Base-by-base conservation (phyloP, 2,113 vertebrate genomes). In the Arenaria interpres region DNA sequence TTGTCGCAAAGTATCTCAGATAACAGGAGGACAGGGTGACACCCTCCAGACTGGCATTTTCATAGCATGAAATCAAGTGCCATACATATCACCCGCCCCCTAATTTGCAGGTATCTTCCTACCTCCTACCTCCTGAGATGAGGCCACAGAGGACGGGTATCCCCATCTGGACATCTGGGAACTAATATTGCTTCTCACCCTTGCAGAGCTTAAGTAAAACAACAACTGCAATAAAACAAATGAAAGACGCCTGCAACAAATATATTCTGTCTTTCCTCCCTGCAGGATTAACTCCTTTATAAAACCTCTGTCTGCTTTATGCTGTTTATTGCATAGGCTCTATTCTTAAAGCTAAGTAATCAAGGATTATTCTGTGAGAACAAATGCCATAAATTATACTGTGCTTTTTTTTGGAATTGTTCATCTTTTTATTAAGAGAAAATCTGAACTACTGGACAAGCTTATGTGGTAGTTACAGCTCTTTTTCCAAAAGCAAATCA, bases 351-450 rank as follows among this genome's bases (percentile, higher is more conserved):
- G 54, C n/a, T 75, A 79, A 90, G 51, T 67, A 95, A 81, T 87
- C 46, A 90, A 92, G 33, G 30, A 81, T 93, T 89, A 92, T 92
- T 92, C 43, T 92, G 19, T 50, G 48, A 84, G 75, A 92, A 84
- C 19, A 93, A 94, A 90, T 51, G 33, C 7, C 23, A 50, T 25
- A 78, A 89, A 89, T 87, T 50, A 68, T 48, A 68, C 16, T 7
- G 24, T 8, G 1, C 13, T 45, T 12, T 71, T 43, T 35, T 15
- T 35, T 43, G 35, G 15, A 91, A 28, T 28, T 3, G 1, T 71
- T 62, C 63, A 73, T 72, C 17, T n/a, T 93, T 93, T 90, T n/a
- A 77, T 94, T 71, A 74, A 54, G 63, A 93, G 41, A 80, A 94
- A 90, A 84, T 35, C 25, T 78, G 60, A 93, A 69, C 41, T 88